phyloP scores from a whole-genome alignment of 64 coral and sea anemone genomes.

The Cladopsammia gracilis region DNA sequence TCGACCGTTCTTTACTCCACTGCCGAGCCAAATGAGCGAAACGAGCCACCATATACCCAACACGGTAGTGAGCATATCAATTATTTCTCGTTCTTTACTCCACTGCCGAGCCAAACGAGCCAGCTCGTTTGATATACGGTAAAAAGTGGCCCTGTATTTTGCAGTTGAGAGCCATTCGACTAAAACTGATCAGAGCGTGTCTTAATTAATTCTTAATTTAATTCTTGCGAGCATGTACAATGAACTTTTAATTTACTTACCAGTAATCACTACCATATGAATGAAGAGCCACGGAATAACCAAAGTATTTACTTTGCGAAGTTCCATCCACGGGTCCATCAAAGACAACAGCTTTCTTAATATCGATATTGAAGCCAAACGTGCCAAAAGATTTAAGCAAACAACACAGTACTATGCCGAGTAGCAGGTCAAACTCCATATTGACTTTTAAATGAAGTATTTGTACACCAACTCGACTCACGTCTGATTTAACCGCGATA shows the following conservation, averaged over 20 bases:
- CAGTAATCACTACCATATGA: background rate
- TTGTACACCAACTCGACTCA: background rate
- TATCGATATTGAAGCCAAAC: constrained; percentile 14
- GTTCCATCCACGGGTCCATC: background rate
- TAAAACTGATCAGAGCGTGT: too few species aligned
- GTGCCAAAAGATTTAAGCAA: background rate
- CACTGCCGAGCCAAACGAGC: too few species aligned
- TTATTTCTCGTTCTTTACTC: too few species aligned
- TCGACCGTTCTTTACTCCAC: too few species aligned
- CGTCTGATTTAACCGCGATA: too few species aligned
- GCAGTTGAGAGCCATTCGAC: too few species aligned
- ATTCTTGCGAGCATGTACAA: background rate
- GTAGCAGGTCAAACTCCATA: background rate
- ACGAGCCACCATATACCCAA: too few species aligned
- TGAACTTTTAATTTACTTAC: constrained; percentile 11
- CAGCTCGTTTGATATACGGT: too few species aligned
- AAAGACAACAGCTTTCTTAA: background rate
- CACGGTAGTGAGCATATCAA: too few species aligned
- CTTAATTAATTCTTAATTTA: too few species aligned
- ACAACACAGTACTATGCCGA: background rate
- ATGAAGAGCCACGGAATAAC: constrained; percentile 67
- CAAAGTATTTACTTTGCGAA: constrained; percentile 26
- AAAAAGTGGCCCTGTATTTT: too few species aligned
- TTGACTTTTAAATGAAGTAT: background rate
- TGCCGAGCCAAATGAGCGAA: too few species aligned